Conservation (phyloP, 2,888 invertebrate genomes). For the Lamellibrachia columna region DNA sequence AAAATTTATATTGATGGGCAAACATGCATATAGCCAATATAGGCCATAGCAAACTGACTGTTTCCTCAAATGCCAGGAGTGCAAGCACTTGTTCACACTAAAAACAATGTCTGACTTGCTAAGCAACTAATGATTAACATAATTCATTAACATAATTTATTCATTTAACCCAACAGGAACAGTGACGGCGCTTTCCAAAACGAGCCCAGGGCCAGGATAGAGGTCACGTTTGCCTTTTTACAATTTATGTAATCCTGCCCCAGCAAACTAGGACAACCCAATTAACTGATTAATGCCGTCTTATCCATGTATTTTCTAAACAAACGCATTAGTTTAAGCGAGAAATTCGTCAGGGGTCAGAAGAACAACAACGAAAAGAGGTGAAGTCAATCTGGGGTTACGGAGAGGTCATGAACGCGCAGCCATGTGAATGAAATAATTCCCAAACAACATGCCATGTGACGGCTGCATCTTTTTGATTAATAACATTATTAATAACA, state of each 20-base stretch:
- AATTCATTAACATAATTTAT: slow-evolving; percentile 12
- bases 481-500: slow-evolving; percentile 11
- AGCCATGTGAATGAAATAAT: slow-evolving; percentile 16
- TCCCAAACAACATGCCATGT: slow-evolving; percentile 16
- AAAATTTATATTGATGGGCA: too few relatives aligned
- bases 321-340: not conserved
- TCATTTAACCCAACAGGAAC: slow-evolving; percentile 16
- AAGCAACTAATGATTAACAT: slow-evolving; percentile 3
- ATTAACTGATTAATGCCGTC: not conserved
- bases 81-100: slow-evolving; percentile 8
- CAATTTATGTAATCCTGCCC: slow-evolving; percentile 1
- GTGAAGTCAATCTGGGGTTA: slow-evolving; percentile 16
- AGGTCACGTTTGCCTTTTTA: not conserved
- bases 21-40: not conserved
- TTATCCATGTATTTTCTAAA: not conserved
- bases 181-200: not conserved
- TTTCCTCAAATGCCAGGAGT: slow-evolving; percentile 6
- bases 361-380: slow-evolving; percentile 12
- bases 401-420: slow-evolving; percentile 16
- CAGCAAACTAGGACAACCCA: not conserved
- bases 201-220: not conserved
- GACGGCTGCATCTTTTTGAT: not conserved
- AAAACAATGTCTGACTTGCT: not conserved
- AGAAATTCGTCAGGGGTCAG: not conserved
- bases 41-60: not conserved